Evolutionary conservation across 2,888 invertebrate species (phyloP).

Genomic region (Campoplex capitator): DNA sequence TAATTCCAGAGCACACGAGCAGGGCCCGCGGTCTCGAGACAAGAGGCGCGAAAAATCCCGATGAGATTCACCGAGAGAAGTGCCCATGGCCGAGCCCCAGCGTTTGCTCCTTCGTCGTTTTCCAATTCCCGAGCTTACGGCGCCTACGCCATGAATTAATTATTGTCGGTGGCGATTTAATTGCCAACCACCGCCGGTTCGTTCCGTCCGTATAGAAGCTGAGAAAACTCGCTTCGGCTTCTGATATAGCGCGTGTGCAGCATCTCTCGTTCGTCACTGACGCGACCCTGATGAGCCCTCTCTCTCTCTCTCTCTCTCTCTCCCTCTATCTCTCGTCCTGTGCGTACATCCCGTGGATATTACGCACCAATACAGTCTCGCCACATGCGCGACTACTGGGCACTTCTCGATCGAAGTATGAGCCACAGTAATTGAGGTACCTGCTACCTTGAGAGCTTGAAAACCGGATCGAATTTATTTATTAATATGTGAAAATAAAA

Average conservation of each 20-base stretch:
- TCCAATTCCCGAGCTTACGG: conserved; percentile 79
- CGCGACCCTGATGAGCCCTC: conserved; percentile 55
- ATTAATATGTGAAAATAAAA: conserved; percentile 55
- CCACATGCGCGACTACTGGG: conserved; percentile 30
- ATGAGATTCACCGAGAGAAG: conserved; percentile 76
- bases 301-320: background rate
- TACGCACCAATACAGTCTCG: conserved; percentile 32
- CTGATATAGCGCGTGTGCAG: conserved; percentile 50
- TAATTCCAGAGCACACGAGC: conserved; percentile 77
- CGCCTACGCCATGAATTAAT: conserved; percentile 82
- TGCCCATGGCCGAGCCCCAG: background rate
- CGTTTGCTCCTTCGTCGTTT: conserved; percentile 70
- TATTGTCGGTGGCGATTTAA: conserved; percentile 80
- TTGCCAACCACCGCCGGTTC: conserved; percentile 76
- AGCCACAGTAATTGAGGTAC: conserved; percentile 62
- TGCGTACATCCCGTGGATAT: conserved; percentile 37
- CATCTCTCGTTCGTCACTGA: conserved; percentile 54
- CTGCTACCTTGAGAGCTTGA: conserved; percentile 56
- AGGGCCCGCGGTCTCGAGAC: conserved; percentile 73
- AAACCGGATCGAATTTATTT: conserved; percentile 63
- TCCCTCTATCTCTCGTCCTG: background rate
- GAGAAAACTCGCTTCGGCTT: conserved; percentile 39
- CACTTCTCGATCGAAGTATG: conserved; percentile 49
- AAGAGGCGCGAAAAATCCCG: conserved; percentile 66
- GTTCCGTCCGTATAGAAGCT: conserved; percentile 29